Percentiles rank a stretch among this genome's conserved stretches.
Evolutionary conservation across 2,797 vertebrate genomes (phyloP).

Genomic region (Neoniphon sammara): DNA sequence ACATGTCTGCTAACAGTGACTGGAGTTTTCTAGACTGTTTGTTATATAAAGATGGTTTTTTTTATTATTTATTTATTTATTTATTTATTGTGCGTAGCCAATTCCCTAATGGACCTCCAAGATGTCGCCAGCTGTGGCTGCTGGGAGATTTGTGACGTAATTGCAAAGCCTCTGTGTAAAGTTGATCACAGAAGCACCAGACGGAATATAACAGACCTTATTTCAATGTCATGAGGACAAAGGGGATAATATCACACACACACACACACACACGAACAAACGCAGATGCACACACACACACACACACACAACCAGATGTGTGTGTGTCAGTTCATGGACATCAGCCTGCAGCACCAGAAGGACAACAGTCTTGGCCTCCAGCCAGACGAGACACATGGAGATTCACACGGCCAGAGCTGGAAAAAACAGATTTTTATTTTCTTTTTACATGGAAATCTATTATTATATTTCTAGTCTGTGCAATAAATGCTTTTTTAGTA

Average conservation of each 20-base stretch:
- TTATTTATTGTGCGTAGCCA: neutral
- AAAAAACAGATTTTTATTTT: slow-evolving; percentile 34
- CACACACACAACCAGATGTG: slow-evolving; percentile 41
- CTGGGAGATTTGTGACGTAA: slow-evolving; percentile 12
- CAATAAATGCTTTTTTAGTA: neutral
- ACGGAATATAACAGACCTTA: slow-evolving; percentile 1
- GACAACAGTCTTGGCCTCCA: slow-evolving; percentile 4
- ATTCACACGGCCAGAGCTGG: slow-evolving; percentile 4
- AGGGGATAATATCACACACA: slow-evolving; percentile 11
- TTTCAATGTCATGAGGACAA: slow-evolving; percentile 2
- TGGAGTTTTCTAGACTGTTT: too few species aligned
- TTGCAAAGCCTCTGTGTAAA: slow-evolving; percentile 6
- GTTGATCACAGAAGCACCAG: neutral
- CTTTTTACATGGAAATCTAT: slow-evolving; percentile 29
- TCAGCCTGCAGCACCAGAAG: slow-evolving; percentile 23
- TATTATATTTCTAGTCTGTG: neutral
- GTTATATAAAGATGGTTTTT: slow-evolving; percentile 2
- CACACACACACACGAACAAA: too few species aligned
- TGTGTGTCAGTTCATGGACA: neutral
- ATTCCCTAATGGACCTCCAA: slow-evolving; percentile 27
- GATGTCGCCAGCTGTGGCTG: slow-evolving; percentile 23
- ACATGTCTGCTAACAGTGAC: too few species aligned
- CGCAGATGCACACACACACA: neutral
- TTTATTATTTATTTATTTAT: too few species aligned
- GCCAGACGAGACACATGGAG: neutral